Base-by-base conservation (phyloP, 2,888 invertebrate species). In the Meta bourneti region DNA sequence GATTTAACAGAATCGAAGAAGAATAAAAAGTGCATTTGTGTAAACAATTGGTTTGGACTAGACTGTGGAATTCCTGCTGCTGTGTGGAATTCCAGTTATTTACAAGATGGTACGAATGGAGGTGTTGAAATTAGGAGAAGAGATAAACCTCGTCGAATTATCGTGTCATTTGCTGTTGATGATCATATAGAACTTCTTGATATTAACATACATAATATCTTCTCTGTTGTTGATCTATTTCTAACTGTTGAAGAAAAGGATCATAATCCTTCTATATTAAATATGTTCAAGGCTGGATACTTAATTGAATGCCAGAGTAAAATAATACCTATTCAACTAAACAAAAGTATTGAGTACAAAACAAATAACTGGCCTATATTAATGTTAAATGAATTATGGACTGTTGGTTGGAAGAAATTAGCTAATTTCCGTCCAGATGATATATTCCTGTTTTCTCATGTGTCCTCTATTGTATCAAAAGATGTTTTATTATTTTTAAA, bases 401-500 rank as follows among this genome's bases (percentile, higher is more conserved):
- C 49, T 72, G 16, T 87, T 20, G 90, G 74, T 69, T 91, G 90
- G 90, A 84, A 92, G 11, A 78, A 54, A 69, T 70, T 93, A 13
- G 54, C 93, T 49, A 92, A 93, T 81, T 93, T 93, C 89, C 92
- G 93, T 83, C 93, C 93, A 16, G 93, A 92, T 89, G 93, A 93
- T 90, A 83, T 93, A 51, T 89, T 93, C 61, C 54, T 93, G 19
- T 93, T 93, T 85, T 81, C 84, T 16, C 89, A 84, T 72, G 89
- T 81, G 7, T 92, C 92, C 13, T 91, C 91, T 69, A 95, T 97
- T 91, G 96, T 96, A 19, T 96, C 96, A 91, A 95, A 95, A 51
- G 95, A 96, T 90, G 96, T 96, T n/a, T 94, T 97, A 49, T 95
- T 96, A 94, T 97, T 96, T 95, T 95, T 97, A 70, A 97, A 97